Percentiles rank a stretch among this genome's conserved stretches.
phyloP scores from a whole-genome alignment of 2,113 vertebrate genomes.

The Mesitornis unicolor region DNA sequence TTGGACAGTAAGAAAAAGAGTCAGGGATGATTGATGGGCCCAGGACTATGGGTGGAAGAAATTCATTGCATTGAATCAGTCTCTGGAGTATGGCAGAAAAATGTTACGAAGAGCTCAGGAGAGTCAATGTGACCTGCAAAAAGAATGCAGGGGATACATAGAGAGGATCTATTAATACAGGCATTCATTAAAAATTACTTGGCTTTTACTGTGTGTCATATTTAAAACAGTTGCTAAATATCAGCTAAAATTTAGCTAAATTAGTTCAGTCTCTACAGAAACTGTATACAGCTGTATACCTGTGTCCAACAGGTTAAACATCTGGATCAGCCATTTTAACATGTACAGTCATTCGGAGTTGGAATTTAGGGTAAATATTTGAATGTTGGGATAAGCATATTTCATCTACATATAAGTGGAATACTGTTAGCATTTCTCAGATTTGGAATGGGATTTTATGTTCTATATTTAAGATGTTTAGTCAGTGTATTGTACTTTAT shows the following conservation, averaged over 20 bases:
- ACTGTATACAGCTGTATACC: background rate
- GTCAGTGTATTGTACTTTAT: constrained; percentile 9
- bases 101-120: background rate
- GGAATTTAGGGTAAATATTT: constrained; percentile 71
- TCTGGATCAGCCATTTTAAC: background rate
- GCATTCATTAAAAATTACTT: background rate
- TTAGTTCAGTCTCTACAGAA: background rate
- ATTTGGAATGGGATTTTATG: constrained; percentile 43
- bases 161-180: background rate
- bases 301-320: background rate
- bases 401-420: constrained; percentile 61
- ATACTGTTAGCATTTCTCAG: constrained; percentile 67
- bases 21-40: background rate
- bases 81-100: background rate
- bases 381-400: constrained; percentile 53
- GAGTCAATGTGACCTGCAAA: background rate
- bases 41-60: background rate
- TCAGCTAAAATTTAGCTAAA: background rate
- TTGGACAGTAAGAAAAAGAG: background rate
- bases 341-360: constrained; percentile 23
- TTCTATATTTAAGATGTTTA: constrained; percentile 66
- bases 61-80: background rate
- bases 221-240: background rate
- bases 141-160: background rate
- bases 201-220: background rate